A percentile compares a stretch with the other conserved stretches of the same genome.
Evolutionary conservation across 2,797 vertebrate species (phyloP).

Genomic region (Eulemur mongoz): DNA sequence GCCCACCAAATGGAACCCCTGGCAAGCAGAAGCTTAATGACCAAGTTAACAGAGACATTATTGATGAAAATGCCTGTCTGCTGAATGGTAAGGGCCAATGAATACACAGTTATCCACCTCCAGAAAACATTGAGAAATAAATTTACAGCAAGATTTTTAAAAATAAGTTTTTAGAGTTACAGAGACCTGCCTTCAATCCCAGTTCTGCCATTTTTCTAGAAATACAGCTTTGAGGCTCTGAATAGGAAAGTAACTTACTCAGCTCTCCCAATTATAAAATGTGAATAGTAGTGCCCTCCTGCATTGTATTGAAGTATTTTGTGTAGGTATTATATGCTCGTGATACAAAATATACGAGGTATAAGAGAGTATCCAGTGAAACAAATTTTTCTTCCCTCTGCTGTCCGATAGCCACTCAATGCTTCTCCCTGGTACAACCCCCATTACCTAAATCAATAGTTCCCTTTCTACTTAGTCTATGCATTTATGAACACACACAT

Average conservation of each 20-base stretch:
- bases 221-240: background rate
- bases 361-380: background rate
- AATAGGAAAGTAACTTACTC: background rate
- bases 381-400: background rate
- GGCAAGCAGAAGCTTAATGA: background rate
- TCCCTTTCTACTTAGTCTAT: background rate
- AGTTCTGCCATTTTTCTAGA: background rate
- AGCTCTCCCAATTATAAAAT: background rate
- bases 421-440: background rate
- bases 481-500: background rate
- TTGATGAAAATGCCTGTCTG: background rate
- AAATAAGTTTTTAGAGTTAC: background rate
- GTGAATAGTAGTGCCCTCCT: background rate
- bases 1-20: background rate
- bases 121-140: background rate
- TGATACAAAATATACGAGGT: background rate
- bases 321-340: background rate
- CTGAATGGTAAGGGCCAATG: background rate
- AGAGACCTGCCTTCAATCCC: background rate
- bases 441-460: background rate
- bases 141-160: background rate
- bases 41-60: conserved; percentile 7
- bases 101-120: background rate
- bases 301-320: background rate
- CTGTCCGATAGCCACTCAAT: background rate